Evolutionary conservation across 2,113 vertebrate genomes (phyloP).

Genomic region (Neodontobutis hainanensis): DNA sequence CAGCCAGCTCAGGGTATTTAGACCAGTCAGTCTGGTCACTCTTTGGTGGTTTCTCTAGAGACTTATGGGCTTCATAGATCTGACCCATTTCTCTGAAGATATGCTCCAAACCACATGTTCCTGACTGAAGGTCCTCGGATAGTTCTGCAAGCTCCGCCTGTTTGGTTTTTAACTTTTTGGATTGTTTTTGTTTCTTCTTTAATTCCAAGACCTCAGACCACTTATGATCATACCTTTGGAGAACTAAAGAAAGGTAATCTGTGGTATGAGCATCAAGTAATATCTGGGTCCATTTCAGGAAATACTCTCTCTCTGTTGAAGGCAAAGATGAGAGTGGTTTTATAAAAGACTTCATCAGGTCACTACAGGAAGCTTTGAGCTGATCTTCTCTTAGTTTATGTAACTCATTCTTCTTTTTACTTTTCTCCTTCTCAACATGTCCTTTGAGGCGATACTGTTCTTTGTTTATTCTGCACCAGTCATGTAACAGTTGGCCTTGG

Average conservation of each 20-base stretch:
- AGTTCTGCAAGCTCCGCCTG: conserved; percentile 61
- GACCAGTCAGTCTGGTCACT: neutral
- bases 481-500: conserved; percentile 67
- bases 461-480: conserved; percentile 73
- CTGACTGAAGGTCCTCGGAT: conserved; percentile 57
- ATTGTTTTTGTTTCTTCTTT: conserved; percentile 48
- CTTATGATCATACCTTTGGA: conserved; percentile 50
- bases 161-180: neutral
- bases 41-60: conserved; percentile 5
- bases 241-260: conserved; percentile 46
- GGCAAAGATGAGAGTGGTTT: conserved; percentile 31
- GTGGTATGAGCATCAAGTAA: conserved; percentile 56
- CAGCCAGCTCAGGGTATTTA: conserved; percentile 72
- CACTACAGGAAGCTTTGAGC: neutral
- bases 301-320: conserved; percentile 61
- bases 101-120: conserved; percentile 75
- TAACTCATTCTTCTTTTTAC: conserved; percentile 62
- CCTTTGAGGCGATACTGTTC: conserved; percentile 67
- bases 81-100: conserved; percentile 80
- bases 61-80: conserved; percentile 76
- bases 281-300: conserved; percentile 72
- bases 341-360: conserved; percentile 39
- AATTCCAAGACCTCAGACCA: conserved; percentile 59
- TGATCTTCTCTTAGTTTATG: conserved; percentile 67
- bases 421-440: conserved; percentile 59